These are phyloP conservation scores for Neelides sp. DNA, from an alignment of 1,140 invertebrate genomes.

Conservation along the genomic window DNA sequence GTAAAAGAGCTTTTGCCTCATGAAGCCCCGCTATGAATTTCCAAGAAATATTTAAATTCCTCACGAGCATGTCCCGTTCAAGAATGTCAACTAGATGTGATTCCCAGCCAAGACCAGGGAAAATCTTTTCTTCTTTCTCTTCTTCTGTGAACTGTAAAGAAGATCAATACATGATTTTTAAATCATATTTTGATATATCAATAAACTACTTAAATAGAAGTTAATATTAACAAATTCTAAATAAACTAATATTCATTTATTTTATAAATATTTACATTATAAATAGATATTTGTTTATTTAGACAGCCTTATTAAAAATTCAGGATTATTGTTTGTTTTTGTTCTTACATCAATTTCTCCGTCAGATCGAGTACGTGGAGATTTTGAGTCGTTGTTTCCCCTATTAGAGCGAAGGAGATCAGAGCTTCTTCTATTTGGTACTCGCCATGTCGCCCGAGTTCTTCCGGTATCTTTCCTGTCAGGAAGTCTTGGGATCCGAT, in stretches of 20 bases:
- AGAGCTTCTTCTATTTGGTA: slow-evolving; percentile 25
- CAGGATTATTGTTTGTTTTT: neutral
- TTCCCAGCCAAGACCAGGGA: slow-evolving; percentile 61
- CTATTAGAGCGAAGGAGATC: slow-evolving; percentile 17
- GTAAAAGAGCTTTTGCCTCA: slow-evolving; percentile 52
- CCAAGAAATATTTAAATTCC: slow-evolving; percentile 49
- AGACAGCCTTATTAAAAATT: neutral
- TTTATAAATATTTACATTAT: neutral
- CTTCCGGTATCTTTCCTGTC: slow-evolving; percentile 22
- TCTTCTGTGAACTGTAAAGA: slow-evolving; percentile 27
- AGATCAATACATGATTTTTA: neutral
- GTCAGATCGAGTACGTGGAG: slow-evolving; percentile 22
- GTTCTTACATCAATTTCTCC: slow-evolving; percentile 29
- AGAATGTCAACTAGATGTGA: slow-evolving; percentile 62
- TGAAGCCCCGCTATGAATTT: slow-evolving; percentile 49
- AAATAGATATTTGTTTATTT: neutral
- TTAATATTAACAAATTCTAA: neutral
- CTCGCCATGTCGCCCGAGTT: slow-evolving; percentile 25
- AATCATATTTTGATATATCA: neutral
- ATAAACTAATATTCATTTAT: neutral
- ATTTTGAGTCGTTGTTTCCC: slow-evolving; percentile 10
- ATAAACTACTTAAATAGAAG: neutral
- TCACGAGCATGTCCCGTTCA: slow-evolving; percentile 51
- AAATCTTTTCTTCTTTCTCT: slow-evolving; percentile 48
- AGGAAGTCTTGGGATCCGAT: slow-evolving; percentile 28